phyloP scores from a whole-genome alignment of 2,888 invertebrate genomes.

The Cheilosia scutellata region DNA sequence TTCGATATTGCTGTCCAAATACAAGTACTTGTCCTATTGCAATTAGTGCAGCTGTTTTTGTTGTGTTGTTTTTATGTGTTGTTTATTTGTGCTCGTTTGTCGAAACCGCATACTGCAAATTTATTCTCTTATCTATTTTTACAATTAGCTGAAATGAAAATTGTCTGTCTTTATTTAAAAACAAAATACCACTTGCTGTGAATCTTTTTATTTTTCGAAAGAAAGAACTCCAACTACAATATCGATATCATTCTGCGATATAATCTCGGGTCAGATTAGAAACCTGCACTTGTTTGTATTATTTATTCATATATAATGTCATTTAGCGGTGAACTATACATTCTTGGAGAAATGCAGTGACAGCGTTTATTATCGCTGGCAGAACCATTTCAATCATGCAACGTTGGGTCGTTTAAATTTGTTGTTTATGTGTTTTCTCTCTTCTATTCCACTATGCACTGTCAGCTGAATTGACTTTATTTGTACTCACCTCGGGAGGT shows the following conservation, averaged over 20 bases:
- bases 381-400: background rate
- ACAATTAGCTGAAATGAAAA: slow-evolving; percentile 29
- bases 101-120: slow-evolving; percentile 15
- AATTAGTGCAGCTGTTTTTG: slow-evolving; percentile 17
- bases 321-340: too few relatives aligned
- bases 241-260: too few relatives aligned
- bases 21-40: background rate
- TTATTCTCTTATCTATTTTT: slow-evolving; percentile 11
- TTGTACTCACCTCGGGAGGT: slow-evolving; percentile 43
- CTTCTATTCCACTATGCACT: slow-evolving; percentile 34
- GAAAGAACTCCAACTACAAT: too few relatives aligned
- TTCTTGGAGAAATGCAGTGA: background rate
- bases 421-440: slow-evolving; percentile 14
- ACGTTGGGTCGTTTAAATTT: slow-evolving; percentile 6
- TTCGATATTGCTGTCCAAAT: too few relatives aligned
- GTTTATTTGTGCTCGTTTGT: slow-evolving; percentile 9
- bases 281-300: too few relatives aligned
- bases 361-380: background rate
- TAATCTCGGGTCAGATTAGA: too few relatives aligned
- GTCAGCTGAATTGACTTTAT: slow-evolving; percentile 42
- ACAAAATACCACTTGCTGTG: background rate
- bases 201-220: too few relatives aligned
- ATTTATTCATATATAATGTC: too few relatives aligned
- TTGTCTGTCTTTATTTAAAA: background rate
- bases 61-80: background rate